Evolutionary conservation across 1,140 invertebrate genomes (phyloP).

Genomic region (Drosophila oshimai): DNA sequence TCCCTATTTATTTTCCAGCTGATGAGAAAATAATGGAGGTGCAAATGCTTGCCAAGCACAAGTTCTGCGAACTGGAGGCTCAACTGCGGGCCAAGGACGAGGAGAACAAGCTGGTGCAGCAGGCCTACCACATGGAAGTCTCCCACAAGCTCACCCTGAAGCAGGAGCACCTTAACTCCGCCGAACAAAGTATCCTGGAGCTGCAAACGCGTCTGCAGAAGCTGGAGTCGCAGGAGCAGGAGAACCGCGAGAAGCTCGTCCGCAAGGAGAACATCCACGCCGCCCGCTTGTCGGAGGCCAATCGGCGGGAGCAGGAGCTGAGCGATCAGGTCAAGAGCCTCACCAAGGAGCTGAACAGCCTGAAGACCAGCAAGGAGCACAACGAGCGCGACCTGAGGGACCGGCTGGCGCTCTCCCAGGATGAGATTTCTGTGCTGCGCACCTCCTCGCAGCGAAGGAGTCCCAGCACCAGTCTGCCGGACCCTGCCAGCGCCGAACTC

Average conservation of each 20-base stretch:
- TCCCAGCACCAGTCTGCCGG: conserved; percentile 38
- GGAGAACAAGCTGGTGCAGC: conserved; percentile 54
- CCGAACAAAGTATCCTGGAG: conserved; percentile 64
- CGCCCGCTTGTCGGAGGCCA: conserved; percentile 46
- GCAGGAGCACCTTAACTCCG: conserved; percentile 43
- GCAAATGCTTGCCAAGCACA: conserved; percentile 65
- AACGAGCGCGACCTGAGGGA: conserved; percentile 69
- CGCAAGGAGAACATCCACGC: conserved; percentile 54
- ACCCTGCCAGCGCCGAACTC: conserved; percentile 49
- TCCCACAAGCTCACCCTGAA: conserved; percentile 59
- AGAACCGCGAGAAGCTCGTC: conserved; percentile 64
- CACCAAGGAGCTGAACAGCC: conserved; percentile 58
- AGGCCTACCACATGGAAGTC: conserved; percentile 57
- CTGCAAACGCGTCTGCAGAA: conserved; percentile 63
- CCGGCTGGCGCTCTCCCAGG: conserved; percentile 65
- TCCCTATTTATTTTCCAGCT: conserved; percentile 16
- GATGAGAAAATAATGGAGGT: conserved; percentile 65
- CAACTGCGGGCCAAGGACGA: conserved; percentile 60
- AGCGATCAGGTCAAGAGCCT: conserved; percentile 59
- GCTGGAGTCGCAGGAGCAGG: conserved; percentile 61
- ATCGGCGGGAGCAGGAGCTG: conserved; percentile 70
- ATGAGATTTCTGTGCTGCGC: conserved; percentile 78
- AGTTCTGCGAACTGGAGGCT: conserved; percentile 55
- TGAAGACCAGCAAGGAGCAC: conserved; percentile 50
- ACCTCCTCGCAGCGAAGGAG: conserved; percentile 54